Base-by-base conservation (phyloP, 1,140 invertebrate genomes). In the Leucophenga varia region DNA sequence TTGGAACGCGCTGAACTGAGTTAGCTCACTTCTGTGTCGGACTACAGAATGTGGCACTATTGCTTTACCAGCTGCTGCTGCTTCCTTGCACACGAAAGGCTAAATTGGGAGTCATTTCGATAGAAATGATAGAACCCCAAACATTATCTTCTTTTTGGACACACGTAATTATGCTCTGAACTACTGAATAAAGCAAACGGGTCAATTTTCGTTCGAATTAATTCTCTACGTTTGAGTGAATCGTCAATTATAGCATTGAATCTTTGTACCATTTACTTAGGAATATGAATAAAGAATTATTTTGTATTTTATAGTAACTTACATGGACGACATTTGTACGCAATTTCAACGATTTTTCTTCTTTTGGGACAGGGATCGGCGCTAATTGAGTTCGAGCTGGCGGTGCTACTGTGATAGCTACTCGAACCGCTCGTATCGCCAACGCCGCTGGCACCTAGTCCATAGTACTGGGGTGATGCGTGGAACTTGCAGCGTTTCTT, bases 261-360 rank as follows among this genome's bases (percentile, higher is more conserved):
- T n/a, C n/a, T n/a, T n/a, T n/a, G n/a, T n/a, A n/a, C n/a, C n/a
- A n/a, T n/a, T n/a, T n/a, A n/a, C n/a, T n/a, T n/a, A n/a, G n/a
- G n/a, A n/a, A n/a, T n/a, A n/a, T n/a, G n/a, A n/a, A n/a, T n/a
- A n/a, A n/a, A n/a, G n/a, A n/a, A n/a, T n/a, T n/a, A n/a, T n/a
- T n/a, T 25, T 25, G 22, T 25, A 25, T 25, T 25, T 25, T 6
- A 6, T 6, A 25, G 22, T 25, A 77, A 91, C 91, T 93, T 82
- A 96, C 93, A 92, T 72, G 93, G 93, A 76, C 90, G 84, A 80
- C 93, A 97, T 78, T 95, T 95, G 79, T 92, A 96, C 49, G 90
- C 89, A 18, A 95, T 87, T 78, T 95, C 90, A 56, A 94, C 88
- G 74, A 91, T 93, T 78, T 95, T 94, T 20, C 85, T 80, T 9